phyloP scores from a whole-genome alignment of 2,888 invertebrate genomes.

The Anthrax anthrax region DNA sequence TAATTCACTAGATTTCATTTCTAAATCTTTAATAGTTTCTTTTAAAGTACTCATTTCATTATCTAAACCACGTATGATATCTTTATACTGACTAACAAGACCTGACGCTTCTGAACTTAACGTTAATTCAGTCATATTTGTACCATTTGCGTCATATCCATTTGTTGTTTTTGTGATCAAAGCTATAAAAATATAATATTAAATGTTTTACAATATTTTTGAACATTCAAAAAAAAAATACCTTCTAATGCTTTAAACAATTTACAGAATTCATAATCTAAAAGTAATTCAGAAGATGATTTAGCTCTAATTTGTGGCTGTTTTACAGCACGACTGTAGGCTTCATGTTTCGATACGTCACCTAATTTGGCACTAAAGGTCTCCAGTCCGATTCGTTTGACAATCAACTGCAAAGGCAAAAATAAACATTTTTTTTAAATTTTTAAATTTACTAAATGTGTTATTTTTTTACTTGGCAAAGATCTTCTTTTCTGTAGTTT shows the following conservation, averaged over 20 bases:
- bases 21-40: constrained; percentile 20
- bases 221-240: constrained; percentile 21
- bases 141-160: constrained; percentile 36
- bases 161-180: constrained; percentile 40
- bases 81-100: constrained; percentile 59
- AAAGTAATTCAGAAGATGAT: constrained; percentile 59
- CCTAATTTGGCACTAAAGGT: constrained; percentile 71
- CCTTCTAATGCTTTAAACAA: constrained; percentile 72
- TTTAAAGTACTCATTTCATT: constrained; percentile 39
- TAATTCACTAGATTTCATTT: constrained; percentile 20
- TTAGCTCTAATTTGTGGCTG: constrained; percentile 78
- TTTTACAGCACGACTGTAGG: constrained; percentile 83
- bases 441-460: neutral
- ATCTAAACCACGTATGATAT: constrained; percentile 83
- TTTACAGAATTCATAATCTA: constrained; percentile 92
- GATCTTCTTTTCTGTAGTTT: constrained; percentile 59
- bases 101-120: constrained; percentile 32
- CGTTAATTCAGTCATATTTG: constrained; percentile 37
- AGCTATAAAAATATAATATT: constrained; percentile 22
- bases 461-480: constrained; percentile 39
- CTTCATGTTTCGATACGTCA: constrained; percentile 77
- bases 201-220: neutral
- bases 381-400: constrained; percentile 82
- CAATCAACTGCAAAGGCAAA: constrained; percentile 45
- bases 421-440: neutral